Evolutionary conservation across 2,113 vertebrate species (phyloP).

Genomic region (Poeciliopsis prolifica): DNA sequence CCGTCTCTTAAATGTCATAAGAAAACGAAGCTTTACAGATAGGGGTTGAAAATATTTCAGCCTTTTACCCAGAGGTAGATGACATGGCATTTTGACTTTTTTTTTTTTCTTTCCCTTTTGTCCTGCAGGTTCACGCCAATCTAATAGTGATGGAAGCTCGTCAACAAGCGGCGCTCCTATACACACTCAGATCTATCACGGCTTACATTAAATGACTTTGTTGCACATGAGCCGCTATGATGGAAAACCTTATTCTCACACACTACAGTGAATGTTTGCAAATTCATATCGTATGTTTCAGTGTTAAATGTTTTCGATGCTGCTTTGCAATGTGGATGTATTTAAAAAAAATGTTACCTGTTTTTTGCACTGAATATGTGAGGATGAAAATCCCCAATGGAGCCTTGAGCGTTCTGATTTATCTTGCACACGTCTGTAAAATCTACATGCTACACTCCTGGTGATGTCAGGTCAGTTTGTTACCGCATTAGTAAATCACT

Average conservation of each 20-base stretch:
- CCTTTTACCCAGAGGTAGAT: constrained; percentile 23
- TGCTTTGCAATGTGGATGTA: constrained; percentile 47
- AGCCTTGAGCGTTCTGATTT: constrained; percentile 29
- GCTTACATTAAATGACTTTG: constrained; percentile 79
- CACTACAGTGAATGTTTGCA: constrained; percentile 63
- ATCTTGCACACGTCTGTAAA: constrained; percentile 34
- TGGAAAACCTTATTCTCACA: constrained; percentile 21
- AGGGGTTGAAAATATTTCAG: constrained; percentile 15
- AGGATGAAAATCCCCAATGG: constrained; percentile 30
- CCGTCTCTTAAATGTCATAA: constrained; percentile 23
- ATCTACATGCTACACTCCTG: neutral
- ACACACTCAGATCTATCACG: constrained; percentile 87
- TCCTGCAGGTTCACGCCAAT: constrained; percentile 89
- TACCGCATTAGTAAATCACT: constrained; percentile 13
- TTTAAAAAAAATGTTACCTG: constrained; percentile 48
- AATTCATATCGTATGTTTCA: constrained; percentile 57
- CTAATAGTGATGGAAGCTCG: constrained; percentile 92
- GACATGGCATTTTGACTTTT: neutral
- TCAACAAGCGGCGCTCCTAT: constrained; percentile 93
- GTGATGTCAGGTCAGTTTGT: neutral
- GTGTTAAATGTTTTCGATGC: constrained; percentile 64
- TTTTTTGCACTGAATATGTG: constrained; percentile 67
- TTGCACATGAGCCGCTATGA: constrained; percentile 60
- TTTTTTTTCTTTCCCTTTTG: neutral
- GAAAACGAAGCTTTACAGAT: constrained; percentile 13